Conservation (phyloP, 2,113 vertebrate genomes). For the Formicarius rufipectus region DNA sequence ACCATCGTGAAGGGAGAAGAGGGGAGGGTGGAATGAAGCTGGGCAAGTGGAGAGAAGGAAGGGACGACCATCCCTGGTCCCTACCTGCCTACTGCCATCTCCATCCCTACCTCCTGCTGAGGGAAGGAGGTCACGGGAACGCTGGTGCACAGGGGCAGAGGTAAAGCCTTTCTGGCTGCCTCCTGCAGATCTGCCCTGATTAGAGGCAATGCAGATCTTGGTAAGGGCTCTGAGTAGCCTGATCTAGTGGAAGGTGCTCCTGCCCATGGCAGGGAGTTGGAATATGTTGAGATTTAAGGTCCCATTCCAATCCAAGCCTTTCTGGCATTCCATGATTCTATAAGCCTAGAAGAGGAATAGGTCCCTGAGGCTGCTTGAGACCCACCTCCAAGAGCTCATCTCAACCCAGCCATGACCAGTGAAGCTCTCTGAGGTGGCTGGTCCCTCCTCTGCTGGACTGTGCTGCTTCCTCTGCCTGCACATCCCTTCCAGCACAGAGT, state of each 20-base stretch:
- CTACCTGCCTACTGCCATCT: too few species aligned
- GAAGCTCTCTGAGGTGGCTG: not conserved
- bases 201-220: not conserved
- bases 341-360: not conserved
- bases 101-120: too few species aligned
- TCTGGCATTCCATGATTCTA: not conserved
- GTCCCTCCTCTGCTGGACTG: not conserved
- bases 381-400: not conserved
- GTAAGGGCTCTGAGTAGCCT: not conserved
- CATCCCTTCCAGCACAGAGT: not conserved
- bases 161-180: not conserved
- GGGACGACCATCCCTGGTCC: not conserved
- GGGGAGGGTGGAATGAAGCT: not conserved
- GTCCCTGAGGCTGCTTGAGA: not conserved
- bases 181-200: not conserved
- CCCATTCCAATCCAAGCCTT: not conserved
- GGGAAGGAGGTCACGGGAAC: not conserved
- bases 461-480: not conserved
- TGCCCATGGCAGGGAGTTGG: not conserved
- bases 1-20: not conserved
- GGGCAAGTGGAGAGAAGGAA: not conserved
- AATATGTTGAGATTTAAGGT: not conserved
- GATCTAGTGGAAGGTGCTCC: not conserved
- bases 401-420: rapidly evolving
- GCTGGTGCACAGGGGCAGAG: not conserved